phyloP scores from a whole-genome alignment of 1,140 invertebrate species.

The Adelges cooleyi region DNA sequence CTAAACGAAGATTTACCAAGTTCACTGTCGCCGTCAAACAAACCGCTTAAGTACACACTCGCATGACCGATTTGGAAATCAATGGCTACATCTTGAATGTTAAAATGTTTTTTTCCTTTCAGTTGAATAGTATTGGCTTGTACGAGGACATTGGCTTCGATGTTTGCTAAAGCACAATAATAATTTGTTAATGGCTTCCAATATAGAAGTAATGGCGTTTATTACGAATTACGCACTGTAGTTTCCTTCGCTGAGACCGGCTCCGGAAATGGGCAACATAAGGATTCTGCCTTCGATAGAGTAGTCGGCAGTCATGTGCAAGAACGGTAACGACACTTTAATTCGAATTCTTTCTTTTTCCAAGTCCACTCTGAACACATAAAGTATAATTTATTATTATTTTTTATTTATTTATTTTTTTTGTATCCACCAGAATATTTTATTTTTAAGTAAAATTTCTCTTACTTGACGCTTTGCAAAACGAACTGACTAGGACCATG shows the following conservation, averaged over 20 bases:
- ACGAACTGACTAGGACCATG: constrained; percentile 46
- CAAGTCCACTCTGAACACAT: constrained; percentile 41
- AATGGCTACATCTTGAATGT: constrained; percentile 45
- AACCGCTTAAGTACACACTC: constrained; percentile 33
- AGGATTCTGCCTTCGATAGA: constrained; percentile 47
- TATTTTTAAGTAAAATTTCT: no score
- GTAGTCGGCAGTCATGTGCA: constrained; percentile 45
- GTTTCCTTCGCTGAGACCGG: constrained; percentile 45
- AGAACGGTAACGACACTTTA: constrained; percentile 44
- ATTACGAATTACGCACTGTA: constrained; percentile 41
- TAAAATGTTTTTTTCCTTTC: constrained; percentile 43
- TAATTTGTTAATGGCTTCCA: background rate
- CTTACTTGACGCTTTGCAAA: constrained; percentile 48
- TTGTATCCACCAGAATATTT: no score
- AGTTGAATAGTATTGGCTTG: constrained; percentile 44
- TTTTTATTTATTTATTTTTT: no score
- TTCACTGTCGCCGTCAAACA: constrained; percentile 35
- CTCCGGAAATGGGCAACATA: constrained; percentile 49
- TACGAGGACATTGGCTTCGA: constrained; percentile 47
- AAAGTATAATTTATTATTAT: no score
- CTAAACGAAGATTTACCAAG: no score
- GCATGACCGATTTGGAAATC: constrained; percentile 33
- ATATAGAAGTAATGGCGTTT: background rate
- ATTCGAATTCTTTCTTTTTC: constrained; percentile 42
- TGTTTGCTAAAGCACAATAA: constrained; percentile 44